Evolutionary conservation across 2,113 vertebrate genomes (phyloP).

Genomic region (Ibidorhyncha struthersii): DNA sequence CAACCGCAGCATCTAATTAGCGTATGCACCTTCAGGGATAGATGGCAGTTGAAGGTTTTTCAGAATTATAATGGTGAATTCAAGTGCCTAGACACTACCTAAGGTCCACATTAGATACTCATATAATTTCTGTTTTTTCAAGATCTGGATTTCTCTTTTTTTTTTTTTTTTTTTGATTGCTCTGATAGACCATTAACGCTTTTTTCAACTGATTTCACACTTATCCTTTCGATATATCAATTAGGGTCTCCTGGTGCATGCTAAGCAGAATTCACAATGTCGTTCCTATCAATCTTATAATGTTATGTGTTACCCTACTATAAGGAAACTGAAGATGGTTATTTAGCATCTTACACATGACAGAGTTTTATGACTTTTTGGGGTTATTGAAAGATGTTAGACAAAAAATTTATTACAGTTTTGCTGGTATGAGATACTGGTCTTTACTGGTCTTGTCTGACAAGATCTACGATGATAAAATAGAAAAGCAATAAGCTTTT

Average conservation of each 20-base stretch:
- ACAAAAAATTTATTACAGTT: background rate
- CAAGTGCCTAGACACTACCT: background rate
- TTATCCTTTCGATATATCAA: conserved; percentile 42
- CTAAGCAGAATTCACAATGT: conserved; percentile 36
- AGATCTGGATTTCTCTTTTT: background rate
- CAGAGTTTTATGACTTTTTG: background rate
- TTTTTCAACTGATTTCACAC: conserved; percentile 56
- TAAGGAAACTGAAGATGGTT: background rate
- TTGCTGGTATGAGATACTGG: background rate
- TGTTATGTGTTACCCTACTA: background rate
- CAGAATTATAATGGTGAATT: background rate
- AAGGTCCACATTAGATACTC: background rate
- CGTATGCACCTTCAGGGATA: background rate
- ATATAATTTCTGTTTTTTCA: background rate
- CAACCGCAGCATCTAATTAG: background rate
- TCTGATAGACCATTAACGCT: conserved; percentile 53
- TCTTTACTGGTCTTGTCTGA: background rate
- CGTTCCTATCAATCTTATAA: conserved; percentile 20
- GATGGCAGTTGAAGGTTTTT: background rate
- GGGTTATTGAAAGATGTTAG: background rate
- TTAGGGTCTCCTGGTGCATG: conserved; percentile 8
- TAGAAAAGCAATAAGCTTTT: background rate
- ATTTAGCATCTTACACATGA: background rate
- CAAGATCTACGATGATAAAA: background rate
- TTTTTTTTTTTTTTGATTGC: background rate